A percentile compares a stretch with the other conserved stretches of the same genome.
phyloP scores from a whole-genome alignment of 2,113 vertebrate genomes.

The Diphyllodes magnificus region DNA sequence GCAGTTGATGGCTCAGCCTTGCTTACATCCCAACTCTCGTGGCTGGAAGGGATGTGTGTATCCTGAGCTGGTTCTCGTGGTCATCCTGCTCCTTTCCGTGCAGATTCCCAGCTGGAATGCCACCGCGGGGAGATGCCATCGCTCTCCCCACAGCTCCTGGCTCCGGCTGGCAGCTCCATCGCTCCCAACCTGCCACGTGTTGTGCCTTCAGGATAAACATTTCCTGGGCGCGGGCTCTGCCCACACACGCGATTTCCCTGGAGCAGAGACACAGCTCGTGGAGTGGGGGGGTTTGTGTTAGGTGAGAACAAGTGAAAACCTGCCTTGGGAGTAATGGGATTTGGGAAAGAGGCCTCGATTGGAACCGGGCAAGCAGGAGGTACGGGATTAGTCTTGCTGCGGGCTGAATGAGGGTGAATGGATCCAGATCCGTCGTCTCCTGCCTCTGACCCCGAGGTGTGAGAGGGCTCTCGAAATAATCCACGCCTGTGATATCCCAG shows the following conservation, averaged over 20 bases:
- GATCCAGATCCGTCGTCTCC: neutral
- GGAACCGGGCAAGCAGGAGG: accelerated
- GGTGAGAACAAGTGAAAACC: neutral
- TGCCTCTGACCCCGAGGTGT: neutral
- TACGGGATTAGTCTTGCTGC: accelerated
- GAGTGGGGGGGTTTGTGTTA: neutral
- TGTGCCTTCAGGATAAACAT: conserved; percentile 20
- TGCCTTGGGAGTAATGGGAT: neutral
- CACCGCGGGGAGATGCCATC: accelerated
- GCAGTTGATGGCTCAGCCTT: neutral
- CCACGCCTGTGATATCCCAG: neutral
- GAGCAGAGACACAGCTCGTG: neutral
- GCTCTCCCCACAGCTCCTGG: neutral
- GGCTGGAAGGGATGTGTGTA: neutral
- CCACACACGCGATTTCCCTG: neutral
- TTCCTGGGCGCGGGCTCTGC: neutral
- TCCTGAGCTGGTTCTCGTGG: neutral
- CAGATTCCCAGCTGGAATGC: neutral
- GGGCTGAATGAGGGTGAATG: neutral
- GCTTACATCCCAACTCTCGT: neutral
- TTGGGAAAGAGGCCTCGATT: neutral
- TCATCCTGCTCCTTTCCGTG: neutral
- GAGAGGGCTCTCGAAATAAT: neutral
- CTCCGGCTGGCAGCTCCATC: neutral
- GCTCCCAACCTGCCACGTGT: neutral